These are phyloP conservation scores for Drosophila orosa DNA, from an alignment of 1,140 invertebrate genomes.

Conservation along the genomic window DNA sequence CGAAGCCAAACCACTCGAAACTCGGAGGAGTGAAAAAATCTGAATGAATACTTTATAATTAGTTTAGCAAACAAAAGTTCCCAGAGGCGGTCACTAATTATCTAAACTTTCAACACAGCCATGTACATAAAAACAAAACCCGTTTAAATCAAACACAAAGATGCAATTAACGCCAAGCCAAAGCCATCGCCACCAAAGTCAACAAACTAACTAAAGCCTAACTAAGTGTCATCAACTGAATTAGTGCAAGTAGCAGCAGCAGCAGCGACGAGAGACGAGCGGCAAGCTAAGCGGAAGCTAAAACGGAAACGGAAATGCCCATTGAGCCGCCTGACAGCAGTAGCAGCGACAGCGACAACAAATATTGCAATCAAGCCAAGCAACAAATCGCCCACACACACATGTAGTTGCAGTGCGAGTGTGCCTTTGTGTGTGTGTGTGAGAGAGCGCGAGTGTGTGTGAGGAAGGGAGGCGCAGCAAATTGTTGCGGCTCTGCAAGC, in stretches of 20 bases:
- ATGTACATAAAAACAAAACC: conserved; percentile 71
- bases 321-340: conserved; percentile 53
- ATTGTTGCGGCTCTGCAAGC: conserved; percentile 50
- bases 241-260: conserved; percentile 43
- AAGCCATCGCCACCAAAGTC: conserved; percentile 23
- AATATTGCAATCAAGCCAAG: conserved; percentile 23
- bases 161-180: conserved; percentile 48
- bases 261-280: background rate
- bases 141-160: conserved; percentile 60
- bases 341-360: conserved; percentile 15
- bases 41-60: conserved; percentile 66
- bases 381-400: conserved; percentile 45
- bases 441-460: background rate
- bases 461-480: conserved; percentile 26
- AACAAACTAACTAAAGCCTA: conserved; percentile 52
- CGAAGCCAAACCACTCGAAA: conserved; percentile 38
- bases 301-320: conserved; percentile 74
- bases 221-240: conserved; percentile 41
- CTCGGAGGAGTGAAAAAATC: conserved; percentile 15
- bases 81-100: conserved; percentile 45
- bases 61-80: conserved; percentile 41
- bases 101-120: conserved; percentile 44
- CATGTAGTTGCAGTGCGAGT: conserved; percentile 59
- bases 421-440: conserved; percentile 17
- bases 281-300: background rate